phyloP scores from a whole-genome alignment of 1,140 invertebrate genomes.

The Alviniconcha marisindica region DNA sequence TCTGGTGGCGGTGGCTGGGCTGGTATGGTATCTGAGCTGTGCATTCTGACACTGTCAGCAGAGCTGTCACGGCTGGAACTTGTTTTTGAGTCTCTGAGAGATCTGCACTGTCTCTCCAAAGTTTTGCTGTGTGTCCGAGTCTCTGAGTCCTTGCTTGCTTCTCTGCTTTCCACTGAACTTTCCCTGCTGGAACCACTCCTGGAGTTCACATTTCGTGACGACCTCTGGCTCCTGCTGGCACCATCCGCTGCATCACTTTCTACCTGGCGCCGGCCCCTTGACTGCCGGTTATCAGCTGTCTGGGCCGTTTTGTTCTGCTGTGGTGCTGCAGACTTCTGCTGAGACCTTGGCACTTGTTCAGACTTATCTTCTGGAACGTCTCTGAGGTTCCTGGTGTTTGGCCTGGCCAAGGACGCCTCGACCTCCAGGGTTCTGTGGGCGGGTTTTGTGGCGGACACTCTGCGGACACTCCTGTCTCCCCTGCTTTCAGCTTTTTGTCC shows the following conservation, averaged over 20 bases:
- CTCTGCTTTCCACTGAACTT: slow-evolving; percentile 18
- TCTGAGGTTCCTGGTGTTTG: background rate
- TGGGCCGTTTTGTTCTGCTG: background rate
- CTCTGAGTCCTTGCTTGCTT: background rate
- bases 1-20: background rate
- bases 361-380: background rate
- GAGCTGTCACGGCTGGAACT: slow-evolving; percentile 35
- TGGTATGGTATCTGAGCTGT: slow-evolving; percentile 11
- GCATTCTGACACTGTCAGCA: slow-evolving; percentile 11
- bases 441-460: no score
- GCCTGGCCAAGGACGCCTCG: no score
- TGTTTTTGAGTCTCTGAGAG: background rate
- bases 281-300: no score
- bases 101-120: background rate
- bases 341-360: background rate
- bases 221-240: no score
- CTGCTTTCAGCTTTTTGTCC: no score
- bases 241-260: no score
- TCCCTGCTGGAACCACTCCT: slow-evolving; percentile 17
- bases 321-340: background rate
- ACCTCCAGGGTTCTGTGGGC: no score
- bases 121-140: background rate
- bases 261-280: no score
- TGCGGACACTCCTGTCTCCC: no score
- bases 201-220: background rate